These are phyloP conservation scores for Mionectes olivaceus DNA, from an alignment of 2,797 vertebrate species.

Conservation along the genomic window DNA sequence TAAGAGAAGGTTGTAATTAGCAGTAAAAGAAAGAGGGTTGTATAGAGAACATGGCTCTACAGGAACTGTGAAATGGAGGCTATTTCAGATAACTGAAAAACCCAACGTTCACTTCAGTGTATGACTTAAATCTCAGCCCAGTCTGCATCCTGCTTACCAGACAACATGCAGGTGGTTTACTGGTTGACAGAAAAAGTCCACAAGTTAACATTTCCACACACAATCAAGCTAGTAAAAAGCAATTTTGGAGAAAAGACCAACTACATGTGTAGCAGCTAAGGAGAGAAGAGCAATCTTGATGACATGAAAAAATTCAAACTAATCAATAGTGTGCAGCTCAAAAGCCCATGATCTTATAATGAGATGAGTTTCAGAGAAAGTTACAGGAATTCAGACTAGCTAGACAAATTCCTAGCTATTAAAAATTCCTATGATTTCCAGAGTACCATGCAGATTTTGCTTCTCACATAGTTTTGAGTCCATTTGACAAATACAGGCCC, in stretches of 20 bases:
- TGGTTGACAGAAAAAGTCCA: constrained; percentile 18
- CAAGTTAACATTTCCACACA: neutral
- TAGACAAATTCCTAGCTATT: neutral
- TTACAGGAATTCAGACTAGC: neutral
- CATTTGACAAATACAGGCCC: neutral
- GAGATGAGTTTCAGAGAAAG: neutral
- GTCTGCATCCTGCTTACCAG: neutral
- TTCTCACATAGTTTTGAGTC: neutral
- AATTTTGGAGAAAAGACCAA: neutral
- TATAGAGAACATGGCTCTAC: constrained; percentile 28
- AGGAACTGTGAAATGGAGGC: constrained; percentile 52
- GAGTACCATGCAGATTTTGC: neutral
- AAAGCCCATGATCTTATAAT: neutral
- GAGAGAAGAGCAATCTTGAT: neutral
- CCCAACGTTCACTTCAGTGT: constrained; percentile 22
- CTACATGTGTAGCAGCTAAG: neutral
- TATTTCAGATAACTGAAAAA: constrained; percentile 61
- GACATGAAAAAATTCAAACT: neutral
- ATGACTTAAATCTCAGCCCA: constrained; percentile 42
- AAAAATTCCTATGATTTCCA: neutral
- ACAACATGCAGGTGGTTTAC: neutral
- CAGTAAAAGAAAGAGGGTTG: constrained; percentile 37
- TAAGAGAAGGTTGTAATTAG: constrained; percentile 60
- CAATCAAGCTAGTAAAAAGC: neutral
- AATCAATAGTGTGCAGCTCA: neutral